A percentile compares a stretch with the other conserved stretches of the same genome.
Evolutionary conservation across 2,797 vertebrate species (phyloP).

Genomic region (Rhinatrema bivittatum): DNA sequence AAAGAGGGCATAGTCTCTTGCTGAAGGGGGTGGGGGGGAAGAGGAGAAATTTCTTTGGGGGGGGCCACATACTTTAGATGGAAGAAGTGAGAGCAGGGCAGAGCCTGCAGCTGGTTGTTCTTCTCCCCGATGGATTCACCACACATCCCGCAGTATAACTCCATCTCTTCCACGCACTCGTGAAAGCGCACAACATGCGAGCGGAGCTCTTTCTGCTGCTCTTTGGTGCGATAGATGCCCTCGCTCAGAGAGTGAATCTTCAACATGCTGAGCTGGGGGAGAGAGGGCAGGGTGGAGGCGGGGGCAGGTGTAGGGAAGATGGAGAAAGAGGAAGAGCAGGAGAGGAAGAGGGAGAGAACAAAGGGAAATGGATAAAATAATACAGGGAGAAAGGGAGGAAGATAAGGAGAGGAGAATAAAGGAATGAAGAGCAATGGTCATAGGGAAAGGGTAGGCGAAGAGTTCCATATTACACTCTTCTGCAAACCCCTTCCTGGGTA

Average conservation of each 20-base stretch:
- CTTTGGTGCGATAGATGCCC: slow-evolving; percentile 75
- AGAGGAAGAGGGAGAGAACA: background rate
- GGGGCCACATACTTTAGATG: slow-evolving; percentile 81
- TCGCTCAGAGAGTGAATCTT: slow-evolving; percentile 89
- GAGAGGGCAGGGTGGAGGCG: background rate
- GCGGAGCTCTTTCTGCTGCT: slow-evolving; percentile 77
- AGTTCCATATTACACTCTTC: too few relatives aligned
- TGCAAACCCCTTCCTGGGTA: too few relatives aligned
- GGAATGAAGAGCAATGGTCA: background rate
- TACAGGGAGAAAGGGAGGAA: background rate
- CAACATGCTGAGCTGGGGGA: slow-evolving; percentile 69
- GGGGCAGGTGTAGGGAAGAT: background rate
- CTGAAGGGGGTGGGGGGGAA: too few relatives aligned
- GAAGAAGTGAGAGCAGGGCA: slow-evolving; percentile 96
- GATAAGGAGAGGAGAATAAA: background rate
- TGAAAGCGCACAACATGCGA: slow-evolving; percentile 94
- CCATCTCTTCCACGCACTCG: slow-evolving; percentile 94
- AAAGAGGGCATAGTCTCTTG: too few relatives aligned
- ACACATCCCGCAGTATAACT: slow-evolving; percentile 97
- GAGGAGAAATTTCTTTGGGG: background rate
- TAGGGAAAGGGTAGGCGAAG: background rate
- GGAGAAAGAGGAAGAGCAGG: background rate
- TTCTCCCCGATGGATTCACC: slow-evolving; percentile 95
- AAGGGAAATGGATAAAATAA: background rate
- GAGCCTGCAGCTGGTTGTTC: slow-evolving; percentile 92